These are phyloP conservation scores for Neodon shergylaensis DNA, from an alignment of 2,113 vertebrate genomes.

Conservation along the genomic window DNA sequence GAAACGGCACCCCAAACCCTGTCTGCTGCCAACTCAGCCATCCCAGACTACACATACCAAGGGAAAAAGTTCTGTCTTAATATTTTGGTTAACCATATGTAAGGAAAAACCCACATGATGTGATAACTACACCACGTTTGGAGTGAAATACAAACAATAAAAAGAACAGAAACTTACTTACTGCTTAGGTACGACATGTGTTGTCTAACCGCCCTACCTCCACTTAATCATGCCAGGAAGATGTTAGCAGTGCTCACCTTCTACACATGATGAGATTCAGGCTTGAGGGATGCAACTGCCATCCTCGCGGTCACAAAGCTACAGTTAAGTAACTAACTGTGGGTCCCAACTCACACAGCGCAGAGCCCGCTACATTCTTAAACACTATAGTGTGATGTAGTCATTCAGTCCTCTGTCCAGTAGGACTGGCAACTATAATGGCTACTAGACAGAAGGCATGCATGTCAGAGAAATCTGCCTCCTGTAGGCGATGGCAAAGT, in stretches of 20 bases:
- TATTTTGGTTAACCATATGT: conserved; percentile 29
- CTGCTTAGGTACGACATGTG: conserved; percentile 9
- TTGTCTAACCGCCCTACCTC: not conserved
- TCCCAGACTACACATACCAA: not conserved
- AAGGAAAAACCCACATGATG: not conserved
- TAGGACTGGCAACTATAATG: not conserved
- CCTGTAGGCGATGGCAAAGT: not conserved
- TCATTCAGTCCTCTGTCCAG: not conserved
- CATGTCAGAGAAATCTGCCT: not conserved
- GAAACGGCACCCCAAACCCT: not conserved
- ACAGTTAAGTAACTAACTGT: not conserved
- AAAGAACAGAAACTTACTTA: not conserved
- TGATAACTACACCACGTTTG: not conserved
- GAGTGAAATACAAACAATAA: conserved; percentile 14
- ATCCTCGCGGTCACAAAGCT: not conserved
- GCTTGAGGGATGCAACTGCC: not conserved
- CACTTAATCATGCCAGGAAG: not conserved
- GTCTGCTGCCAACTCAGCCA: not conserved
- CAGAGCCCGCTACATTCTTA: not conserved
- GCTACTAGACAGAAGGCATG: not conserved
- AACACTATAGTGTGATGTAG: not conserved
- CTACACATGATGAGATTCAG: conserved; percentile 2
- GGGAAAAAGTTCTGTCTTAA: conserved; percentile 7
- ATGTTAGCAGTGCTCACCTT: not conserved
- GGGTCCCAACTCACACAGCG: not conserved